Percentiles rank a stretch among this genome's conserved stretches.
Evolutionary conservation across 1,140 invertebrate species (phyloP).

Genomic region (Bombus balteatus): DNA sequence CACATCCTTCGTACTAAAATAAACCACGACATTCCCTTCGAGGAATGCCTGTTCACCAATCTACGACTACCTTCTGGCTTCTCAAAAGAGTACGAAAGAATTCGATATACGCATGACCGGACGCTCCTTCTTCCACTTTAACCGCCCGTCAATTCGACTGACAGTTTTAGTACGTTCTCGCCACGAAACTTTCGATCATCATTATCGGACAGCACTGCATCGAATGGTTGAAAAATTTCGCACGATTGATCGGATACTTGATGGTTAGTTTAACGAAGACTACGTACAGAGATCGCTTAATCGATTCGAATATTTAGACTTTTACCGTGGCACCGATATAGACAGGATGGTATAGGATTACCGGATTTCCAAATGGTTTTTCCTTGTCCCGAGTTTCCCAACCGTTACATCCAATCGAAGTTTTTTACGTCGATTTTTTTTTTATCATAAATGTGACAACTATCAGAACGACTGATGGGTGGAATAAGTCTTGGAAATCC

Average conservation of each 20-base stretch:
- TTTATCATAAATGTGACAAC: neutral
- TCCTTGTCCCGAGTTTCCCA: neutral
- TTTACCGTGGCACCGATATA: too few species aligned
- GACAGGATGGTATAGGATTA: neutral
- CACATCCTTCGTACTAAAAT: neutral
- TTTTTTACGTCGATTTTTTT: neutral
- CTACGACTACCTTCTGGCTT: neutral
- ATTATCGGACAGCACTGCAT: neutral
- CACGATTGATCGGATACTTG: neutral
- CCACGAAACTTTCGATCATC: neutral
- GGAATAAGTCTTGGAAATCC: slow-evolving; percentile 17
- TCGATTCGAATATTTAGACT: too few species aligned
- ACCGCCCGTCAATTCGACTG: neutral
- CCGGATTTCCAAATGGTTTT: slow-evolving; percentile 11
- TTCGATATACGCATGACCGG: slow-evolving; percentile 11
- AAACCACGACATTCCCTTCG: neutral
- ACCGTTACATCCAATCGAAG: neutral
- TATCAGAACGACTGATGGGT: too few species aligned
- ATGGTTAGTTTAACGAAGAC: too few species aligned
- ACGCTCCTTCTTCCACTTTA: neutral
- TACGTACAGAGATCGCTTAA: too few species aligned
- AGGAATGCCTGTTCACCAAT: neutral
- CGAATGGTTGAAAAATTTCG: neutral
- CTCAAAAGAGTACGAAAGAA: neutral
- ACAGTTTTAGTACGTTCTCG: neutral